phyloP scores from a whole-genome alignment of 2,113 vertebrate genomes.

The Hemibates koningsi region DNA sequence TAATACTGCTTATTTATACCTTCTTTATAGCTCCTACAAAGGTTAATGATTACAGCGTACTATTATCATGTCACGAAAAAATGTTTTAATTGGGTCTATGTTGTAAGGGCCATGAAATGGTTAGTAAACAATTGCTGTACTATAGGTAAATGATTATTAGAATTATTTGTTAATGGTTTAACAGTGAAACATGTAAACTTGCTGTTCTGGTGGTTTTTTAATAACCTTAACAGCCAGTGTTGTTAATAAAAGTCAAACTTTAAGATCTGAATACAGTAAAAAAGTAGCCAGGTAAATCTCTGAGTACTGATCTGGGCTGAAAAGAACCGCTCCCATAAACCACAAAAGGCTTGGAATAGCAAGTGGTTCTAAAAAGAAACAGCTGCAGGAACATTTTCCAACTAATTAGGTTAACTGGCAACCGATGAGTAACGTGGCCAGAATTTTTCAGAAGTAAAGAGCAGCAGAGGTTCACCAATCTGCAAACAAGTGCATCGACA shows the following conservation, averaged over 20 bases:
- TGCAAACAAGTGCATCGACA: not conserved
- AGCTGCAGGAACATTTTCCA: not conserved
- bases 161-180: not conserved
- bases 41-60: not conserved
- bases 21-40: not conserved
- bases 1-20: not conserved
- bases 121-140: not conserved
- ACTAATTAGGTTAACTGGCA: not conserved
- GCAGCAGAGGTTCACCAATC: not conserved
- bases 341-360: not conserved
- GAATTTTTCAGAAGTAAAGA: not conserved
- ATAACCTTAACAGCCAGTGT: not conserved
- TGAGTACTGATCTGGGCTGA: conserved; percentile 17
- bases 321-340: conserved; percentile 13
- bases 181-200: not conserved
- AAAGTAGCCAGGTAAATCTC: not conserved
- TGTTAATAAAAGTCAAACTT: not conserved
- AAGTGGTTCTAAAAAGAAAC: not conserved
- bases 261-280: not conserved
- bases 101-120: not conserved
- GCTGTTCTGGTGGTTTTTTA: not conserved
- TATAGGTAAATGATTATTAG: not conserved
- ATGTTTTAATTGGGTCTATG: not conserved
- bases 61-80: not conserved
- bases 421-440: not conserved